Percentiles rank a stretch among this genome's conserved stretches.
Evolutionary conservation across 2,888 invertebrate species (phyloP).

Genomic region (Mythimna loreyi): DNA sequence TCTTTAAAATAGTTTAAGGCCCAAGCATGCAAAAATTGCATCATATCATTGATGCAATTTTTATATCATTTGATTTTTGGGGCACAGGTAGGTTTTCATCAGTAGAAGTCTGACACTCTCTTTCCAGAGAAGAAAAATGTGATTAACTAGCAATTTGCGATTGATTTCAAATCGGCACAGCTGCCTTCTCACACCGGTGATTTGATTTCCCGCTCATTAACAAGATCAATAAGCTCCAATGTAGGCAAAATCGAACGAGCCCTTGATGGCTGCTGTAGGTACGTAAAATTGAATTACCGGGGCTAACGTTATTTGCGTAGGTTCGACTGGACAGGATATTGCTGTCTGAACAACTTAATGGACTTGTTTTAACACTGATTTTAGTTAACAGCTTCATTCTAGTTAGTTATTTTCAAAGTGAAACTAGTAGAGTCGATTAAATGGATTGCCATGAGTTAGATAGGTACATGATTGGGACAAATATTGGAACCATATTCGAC

Average conservation of each 20-base stretch:
- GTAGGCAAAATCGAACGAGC: constrained; percentile 59
- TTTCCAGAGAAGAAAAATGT: constrained; percentile 26
- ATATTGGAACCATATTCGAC: not conserved
- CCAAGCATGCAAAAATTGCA: too few species aligned
- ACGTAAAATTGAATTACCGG: constrained; percentile 72
- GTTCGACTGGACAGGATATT: constrained; percentile 80
- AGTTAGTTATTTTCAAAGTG: constrained; percentile 11
- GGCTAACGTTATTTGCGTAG: constrained; percentile 65
- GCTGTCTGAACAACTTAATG: constrained; percentile 72
- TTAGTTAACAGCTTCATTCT: constrained; percentile 52
- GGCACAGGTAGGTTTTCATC: too few species aligned
- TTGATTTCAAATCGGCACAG: constrained; percentile 75
- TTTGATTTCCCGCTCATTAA: constrained; percentile 77
- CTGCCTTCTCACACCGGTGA: constrained; percentile 74
- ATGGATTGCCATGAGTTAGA: not conserved
- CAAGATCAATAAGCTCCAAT: constrained; percentile 65
- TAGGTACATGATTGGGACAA: not conserved
- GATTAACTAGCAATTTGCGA: constrained; percentile 74
- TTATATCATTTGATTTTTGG: too few species aligned
- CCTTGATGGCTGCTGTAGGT: constrained; percentile 62
- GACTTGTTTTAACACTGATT: constrained; percentile 60
- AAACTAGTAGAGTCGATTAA: not conserved
- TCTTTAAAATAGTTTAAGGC: too few species aligned
- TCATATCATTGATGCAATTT: too few species aligned
- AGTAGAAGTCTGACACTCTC: too few species aligned